Percentiles rank a stretch among this genome's conserved stretches.
phyloP scores from a whole-genome alignment of 2,113 vertebrate species.

The Mastomys coucha region DNA sequence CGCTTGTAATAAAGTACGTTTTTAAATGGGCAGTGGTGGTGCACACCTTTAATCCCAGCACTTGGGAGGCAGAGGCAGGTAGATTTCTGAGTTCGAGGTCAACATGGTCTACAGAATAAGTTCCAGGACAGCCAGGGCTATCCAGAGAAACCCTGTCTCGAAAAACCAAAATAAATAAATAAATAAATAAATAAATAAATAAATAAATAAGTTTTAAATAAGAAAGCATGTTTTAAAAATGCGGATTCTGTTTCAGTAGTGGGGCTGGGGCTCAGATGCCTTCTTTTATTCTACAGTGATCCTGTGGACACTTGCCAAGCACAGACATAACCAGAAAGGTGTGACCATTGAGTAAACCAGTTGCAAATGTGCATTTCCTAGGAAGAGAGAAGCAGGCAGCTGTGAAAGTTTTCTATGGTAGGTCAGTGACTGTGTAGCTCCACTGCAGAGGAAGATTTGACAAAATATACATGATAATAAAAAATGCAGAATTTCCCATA shows the following conservation, averaged over 20 bases:
- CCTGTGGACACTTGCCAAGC: neutral
- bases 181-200: too few species aligned
- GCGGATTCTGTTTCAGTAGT: neutral
- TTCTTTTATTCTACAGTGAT: neutral
- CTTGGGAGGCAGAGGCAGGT: too few species aligned
- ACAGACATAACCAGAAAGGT: neutral
- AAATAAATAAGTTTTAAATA: too few species aligned
- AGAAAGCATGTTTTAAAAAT: neutral
- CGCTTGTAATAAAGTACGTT: neutral
- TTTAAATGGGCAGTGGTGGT: neutral
- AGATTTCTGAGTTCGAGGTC: too few species aligned
- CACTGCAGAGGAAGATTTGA: neutral
- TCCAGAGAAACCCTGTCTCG: too few species aligned
- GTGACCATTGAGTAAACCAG: neutral
- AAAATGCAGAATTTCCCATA: neutral
- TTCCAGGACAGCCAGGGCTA: too few species aligned
- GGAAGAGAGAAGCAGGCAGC: neutral
- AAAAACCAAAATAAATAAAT: too few species aligned
- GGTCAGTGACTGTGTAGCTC: neutral
- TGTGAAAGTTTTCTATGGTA: neutral
- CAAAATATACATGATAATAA: neutral
- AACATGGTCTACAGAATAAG: too few species aligned
- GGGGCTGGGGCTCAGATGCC: fast-evolving
- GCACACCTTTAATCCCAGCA: too few species aligned
- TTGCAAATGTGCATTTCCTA: neutral